These are phyloP conservation scores for Nesogale talazaci DNA, from an alignment of 2,113 vertebrate genomes.

Conservation along the genomic window DNA sequence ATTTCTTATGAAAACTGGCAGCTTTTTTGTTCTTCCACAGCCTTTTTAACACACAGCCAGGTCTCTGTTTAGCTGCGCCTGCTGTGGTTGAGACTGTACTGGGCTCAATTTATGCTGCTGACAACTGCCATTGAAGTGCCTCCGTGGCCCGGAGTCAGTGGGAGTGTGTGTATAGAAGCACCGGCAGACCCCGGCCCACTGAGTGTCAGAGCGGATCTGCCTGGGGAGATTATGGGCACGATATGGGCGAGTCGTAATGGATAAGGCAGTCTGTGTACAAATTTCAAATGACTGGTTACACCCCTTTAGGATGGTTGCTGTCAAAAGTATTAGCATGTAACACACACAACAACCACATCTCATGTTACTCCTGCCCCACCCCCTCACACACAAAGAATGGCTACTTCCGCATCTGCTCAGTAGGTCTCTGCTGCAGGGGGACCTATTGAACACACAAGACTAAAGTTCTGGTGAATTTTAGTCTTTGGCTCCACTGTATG, in stretches of 20 bases:
- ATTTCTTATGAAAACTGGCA: slow-evolving; percentile 66
- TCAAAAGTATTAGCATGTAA: slow-evolving; percentile 66
- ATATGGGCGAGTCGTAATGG: slow-evolving; percentile 52
- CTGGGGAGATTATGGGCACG: slow-evolving; percentile 72
- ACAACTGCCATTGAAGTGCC: slow-evolving; percentile 41
- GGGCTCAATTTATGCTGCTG: slow-evolving; percentile 36
- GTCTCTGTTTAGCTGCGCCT: slow-evolving; percentile 37
- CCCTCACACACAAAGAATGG: background rate
- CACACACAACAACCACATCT: slow-evolving; percentile 38
- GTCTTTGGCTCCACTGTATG: slow-evolving; percentile 20
- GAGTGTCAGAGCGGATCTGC: slow-evolving; percentile 67
- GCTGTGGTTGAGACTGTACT: slow-evolving; percentile 8
- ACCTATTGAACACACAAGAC: slow-evolving; percentile 24
- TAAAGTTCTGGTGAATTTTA: slow-evolving; percentile 8
- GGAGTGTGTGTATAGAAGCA: slow-evolving; percentile 1
- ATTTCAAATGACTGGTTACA: slow-evolving; percentile 68
- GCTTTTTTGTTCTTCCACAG: slow-evolving; percentile 65
- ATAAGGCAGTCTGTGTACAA: slow-evolving; percentile 75
- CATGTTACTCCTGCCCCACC: slow-evolving; percentile 34
- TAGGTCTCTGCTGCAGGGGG: slow-evolving; percentile 1
- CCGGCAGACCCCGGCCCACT: slow-evolving; percentile 6
- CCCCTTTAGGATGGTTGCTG: slow-evolving; percentile 71
- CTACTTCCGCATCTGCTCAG: background rate
- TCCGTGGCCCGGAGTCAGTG: background rate
- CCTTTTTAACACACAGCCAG: slow-evolving; percentile 60